Conservation (phyloP, 1,140 invertebrate species). For the Aphaenogaster rudis region DNA sequence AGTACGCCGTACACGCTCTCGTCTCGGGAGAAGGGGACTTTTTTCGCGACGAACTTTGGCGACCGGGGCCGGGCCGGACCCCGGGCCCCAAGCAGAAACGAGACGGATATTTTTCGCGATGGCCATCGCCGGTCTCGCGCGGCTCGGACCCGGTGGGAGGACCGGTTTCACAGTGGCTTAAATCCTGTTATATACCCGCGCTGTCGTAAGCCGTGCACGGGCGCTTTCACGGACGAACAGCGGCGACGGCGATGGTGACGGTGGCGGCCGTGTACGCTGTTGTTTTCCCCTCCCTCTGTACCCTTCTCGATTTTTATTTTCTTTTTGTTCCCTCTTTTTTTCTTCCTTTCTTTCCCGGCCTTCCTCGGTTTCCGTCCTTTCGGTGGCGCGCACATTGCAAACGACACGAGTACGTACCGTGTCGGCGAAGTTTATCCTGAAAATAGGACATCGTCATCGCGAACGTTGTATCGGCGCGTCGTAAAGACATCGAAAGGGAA, state of each 20-base stretch:
- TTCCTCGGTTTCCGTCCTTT: not conserved
- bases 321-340: not conserved
- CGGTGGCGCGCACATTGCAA: not conserved
- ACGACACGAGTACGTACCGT: not conserved
- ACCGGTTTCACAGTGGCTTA: constrained; percentile 79
- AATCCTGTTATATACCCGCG: constrained; percentile 75
- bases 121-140: constrained; percentile 58
- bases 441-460: constrained; percentile 57
- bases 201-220: constrained; percentile 67
- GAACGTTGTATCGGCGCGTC: constrained; percentile 48
- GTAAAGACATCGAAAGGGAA: constrained; percentile 53
- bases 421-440: constrained; percentile 45
- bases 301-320: constrained; percentile 54
- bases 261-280: constrained; percentile 20
- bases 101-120: constrained; percentile 76
- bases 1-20: constrained; percentile 15
- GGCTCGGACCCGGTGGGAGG: constrained; percentile 71
- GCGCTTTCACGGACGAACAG: constrained; percentile 71
- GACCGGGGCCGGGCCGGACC: not conserved
- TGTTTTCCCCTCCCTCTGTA: constrained; percentile 21
- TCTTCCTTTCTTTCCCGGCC: not conserved
- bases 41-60: constrained; percentile 57
- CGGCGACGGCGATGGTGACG: constrained; percentile 30
- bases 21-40: constrained; percentile 12
- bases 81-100: constrained; percentile 50